Percentiles rank a stretch among this genome's conserved stretches.
phyloP scores from a whole-genome alignment of 2,888 invertebrate genomes.

The Nemurella pictetii region DNA sequence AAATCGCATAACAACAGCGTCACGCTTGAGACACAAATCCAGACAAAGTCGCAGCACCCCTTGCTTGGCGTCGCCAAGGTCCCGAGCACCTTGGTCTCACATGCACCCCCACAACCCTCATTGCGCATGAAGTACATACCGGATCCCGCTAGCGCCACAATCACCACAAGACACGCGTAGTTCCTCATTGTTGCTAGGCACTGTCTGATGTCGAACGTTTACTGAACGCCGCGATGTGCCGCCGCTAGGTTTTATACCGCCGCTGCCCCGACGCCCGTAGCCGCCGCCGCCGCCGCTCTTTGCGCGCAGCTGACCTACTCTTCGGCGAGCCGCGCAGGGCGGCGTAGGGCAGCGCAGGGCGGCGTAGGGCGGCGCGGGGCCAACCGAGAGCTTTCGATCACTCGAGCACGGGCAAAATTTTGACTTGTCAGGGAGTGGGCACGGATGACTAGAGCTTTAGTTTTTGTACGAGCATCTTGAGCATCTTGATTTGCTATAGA shows the following conservation, averaged over 20 bases:
- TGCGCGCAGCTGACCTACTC: conserved; percentile 37
- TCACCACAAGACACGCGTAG: conserved; percentile 53
- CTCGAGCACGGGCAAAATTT: not conserved
- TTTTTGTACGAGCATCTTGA: too few species aligned
- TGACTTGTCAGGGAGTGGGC: not conserved
- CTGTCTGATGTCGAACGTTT: conserved; percentile 43
- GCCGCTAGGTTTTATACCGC: conserved; percentile 50
- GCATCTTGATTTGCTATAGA: too few species aligned
- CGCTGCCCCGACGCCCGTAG: conserved; percentile 22
- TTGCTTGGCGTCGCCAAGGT: too few species aligned
- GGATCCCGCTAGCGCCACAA: conserved; percentile 52
- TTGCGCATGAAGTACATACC: too few species aligned
- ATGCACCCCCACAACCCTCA: too few species aligned
- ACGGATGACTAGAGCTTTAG: too few species aligned
- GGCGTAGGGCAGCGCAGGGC: too few species aligned
- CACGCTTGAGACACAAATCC: too few species aligned
- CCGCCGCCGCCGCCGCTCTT: not conserved
- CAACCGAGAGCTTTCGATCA: not conserved
- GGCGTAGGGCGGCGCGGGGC: too few species aligned
- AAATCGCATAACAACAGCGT: too few species aligned
- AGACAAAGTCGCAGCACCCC: too few species aligned
- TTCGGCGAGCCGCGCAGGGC: not conserved
- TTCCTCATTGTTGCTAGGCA: conserved; percentile 50
- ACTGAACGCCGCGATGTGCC: conserved; percentile 42
- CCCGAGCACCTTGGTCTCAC: too few species aligned